These are phyloP conservation scores for Sternotherus odoratus DNA, from an alignment of 2,797 vertebrate species.

Conservation along the genomic window DNA sequence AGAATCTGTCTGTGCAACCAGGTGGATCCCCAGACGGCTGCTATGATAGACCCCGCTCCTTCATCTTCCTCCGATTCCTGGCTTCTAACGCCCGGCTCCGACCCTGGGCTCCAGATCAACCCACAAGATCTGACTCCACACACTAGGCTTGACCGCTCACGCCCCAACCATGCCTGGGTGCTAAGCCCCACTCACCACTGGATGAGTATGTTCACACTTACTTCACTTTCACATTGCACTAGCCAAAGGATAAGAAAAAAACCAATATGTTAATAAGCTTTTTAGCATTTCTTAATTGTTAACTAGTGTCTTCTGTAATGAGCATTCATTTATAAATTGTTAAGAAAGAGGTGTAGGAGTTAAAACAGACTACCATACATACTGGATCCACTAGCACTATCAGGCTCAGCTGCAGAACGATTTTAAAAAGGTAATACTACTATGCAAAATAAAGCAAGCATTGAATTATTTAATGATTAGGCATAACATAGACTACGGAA, in stretches of 20 bases:
- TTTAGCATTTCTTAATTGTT: background rate
- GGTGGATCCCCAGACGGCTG: background rate
- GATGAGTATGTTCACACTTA: background rate
- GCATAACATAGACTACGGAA: background rate
- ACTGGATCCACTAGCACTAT: background rate
- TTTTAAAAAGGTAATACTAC: slow-evolving; percentile 12
- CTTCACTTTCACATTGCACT: background rate
- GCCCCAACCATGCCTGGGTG: background rate
- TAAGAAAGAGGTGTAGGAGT: background rate
- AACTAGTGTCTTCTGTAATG: background rate
- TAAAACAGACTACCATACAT: background rate
- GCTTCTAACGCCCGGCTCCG: background rate
- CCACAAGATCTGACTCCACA: background rate
- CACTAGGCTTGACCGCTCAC: background rate
- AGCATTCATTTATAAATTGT: background rate
- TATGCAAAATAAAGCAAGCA: background rate
- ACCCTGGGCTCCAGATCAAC: background rate
- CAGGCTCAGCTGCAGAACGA: background rate
- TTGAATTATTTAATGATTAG: background rate
- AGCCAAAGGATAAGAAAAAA: background rate
- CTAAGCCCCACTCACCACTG: background rate
- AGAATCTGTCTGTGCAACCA: background rate
- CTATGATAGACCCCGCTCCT: background rate
- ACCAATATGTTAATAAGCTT: background rate
- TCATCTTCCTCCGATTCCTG: background rate